A percentile compares a stretch with the other conserved stretches of the same genome.
Conservation (phyloP, 1,140 invertebrate genomes). For the Catajapyx aquilonaris region DNA sequence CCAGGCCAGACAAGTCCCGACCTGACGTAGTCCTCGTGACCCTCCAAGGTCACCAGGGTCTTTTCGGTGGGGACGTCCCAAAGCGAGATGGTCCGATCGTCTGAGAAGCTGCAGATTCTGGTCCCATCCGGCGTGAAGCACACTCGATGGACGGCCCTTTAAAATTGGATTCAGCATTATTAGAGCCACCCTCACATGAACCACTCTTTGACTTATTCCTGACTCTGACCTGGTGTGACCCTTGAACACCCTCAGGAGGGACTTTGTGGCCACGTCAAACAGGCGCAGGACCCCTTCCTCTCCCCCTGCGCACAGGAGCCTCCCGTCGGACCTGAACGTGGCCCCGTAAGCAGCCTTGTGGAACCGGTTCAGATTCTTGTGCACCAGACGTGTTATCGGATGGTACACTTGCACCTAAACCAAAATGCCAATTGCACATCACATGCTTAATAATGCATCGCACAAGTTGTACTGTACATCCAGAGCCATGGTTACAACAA, state of each 20-base stretch:
- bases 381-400: slow-evolving; percentile 59
- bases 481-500: slow-evolving; percentile 1
- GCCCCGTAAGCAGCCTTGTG: slow-evolving; percentile 68
- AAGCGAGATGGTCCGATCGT: slow-evolving; percentile 70
- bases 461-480: neutral
- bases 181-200: too few species aligned
- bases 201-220: neutral
- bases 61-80: slow-evolving; percentile 80
- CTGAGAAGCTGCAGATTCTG: slow-evolving; percentile 71
- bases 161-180: too few species aligned
- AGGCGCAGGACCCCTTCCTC: slow-evolving; percentile 70
- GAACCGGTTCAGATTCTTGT: slow-evolving; percentile 69
- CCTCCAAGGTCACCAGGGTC: slow-evolving; percentile 35
- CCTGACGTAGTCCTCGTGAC: slow-evolving; percentile 67
- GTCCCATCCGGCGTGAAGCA: slow-evolving; percentile 58
- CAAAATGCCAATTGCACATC: slow-evolving; percentile 1
- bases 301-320: slow-evolving; percentile 62
- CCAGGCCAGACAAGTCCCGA: slow-evolving; percentile 55
- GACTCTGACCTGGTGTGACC: slow-evolving; percentile 32
- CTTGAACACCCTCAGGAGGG: slow-evolving; percentile 44
- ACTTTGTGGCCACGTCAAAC: slow-evolving; percentile 66
- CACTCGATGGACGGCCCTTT: slow-evolving; percentile 55
- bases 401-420: slow-evolving; percentile 63
- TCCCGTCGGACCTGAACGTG: slow-evolving; percentile 65
- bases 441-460: neutral